Percentiles rank a stretch among this genome's conserved stretches.
Conservation (phyloP, 2,888 invertebrate genomes). For the Amphimallon solstitiale region DNA sequence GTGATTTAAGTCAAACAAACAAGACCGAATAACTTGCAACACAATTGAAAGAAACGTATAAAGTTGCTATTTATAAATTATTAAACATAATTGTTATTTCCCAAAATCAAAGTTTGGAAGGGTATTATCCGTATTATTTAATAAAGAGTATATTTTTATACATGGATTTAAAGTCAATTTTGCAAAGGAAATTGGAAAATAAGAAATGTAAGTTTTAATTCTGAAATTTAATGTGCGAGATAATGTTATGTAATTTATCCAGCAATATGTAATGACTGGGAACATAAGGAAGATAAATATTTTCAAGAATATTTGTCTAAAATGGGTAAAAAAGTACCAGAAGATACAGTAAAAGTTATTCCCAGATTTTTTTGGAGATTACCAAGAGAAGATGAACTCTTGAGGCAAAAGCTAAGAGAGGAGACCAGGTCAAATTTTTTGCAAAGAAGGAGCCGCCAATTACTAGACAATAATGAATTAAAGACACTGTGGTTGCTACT, state of each 20-base stretch:
- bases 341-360: constrained; percentile 69
- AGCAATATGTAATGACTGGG: constrained; percentile 15
- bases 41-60: too few relatives aligned
- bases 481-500: constrained; percentile 84
- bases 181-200: constrained; percentile 66
- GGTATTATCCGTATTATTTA: too few relatives aligned
- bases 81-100: background rate
- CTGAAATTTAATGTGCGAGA: background rate
- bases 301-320: constrained; percentile 52
- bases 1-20: too few relatives aligned
- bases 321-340: constrained; percentile 48
- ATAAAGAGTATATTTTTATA: constrained; percentile 30
- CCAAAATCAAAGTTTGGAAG: too few relatives aligned
- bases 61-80: too few relatives aligned
- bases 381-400: constrained; percentile 79
- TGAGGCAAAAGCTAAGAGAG: constrained; percentile 85
- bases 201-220: constrained; percentile 17
- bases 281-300: constrained; percentile 55
- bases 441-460: constrained; percentile 83
- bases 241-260: background rate
- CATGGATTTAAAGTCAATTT: constrained; percentile 64
- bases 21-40: too few relatives aligned
- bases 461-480: constrained; percentile 88
- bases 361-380: constrained; percentile 82
- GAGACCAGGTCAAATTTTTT: constrained; percentile 89